Evolutionary conservation across 2,797 vertebrate genomes (phyloP).

Genomic region (Thaleichthys pacificus): DNA sequence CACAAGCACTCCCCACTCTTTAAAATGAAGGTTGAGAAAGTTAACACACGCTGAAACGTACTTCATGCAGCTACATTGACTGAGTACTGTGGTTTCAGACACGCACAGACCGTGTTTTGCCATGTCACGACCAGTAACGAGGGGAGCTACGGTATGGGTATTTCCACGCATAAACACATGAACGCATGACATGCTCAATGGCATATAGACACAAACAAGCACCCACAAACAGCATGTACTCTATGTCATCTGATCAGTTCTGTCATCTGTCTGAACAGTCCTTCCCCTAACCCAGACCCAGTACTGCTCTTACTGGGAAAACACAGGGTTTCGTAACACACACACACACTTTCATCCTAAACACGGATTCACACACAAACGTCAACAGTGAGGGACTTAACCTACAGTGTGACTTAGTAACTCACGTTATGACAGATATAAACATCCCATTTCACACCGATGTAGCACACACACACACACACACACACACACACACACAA

Average conservation of each 20-base stretch:
- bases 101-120: constrained; percentile 2
- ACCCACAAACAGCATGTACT: constrained; percentile 69
- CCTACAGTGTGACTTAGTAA: background rate
- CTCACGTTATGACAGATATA: background rate
- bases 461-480: background rate
- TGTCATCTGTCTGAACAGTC: constrained; percentile 72
- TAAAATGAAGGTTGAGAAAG: too few relatives aligned
- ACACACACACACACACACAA: constrained; percentile 6
- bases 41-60: too few relatives aligned
- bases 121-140: too few relatives aligned
- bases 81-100: too few relatives aligned
- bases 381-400: background rate
- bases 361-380: background rate
- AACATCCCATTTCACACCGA: background rate
- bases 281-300: constrained; percentile 56
- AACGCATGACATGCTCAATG: constrained; percentile 27
- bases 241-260: constrained; percentile 42
- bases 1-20: too few relatives aligned
- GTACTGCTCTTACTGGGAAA: constrained; percentile 44
- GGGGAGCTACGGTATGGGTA: background rate
- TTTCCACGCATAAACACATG: background rate
- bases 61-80: too few relatives aligned
- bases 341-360: background rate
- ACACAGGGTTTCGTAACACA: constrained; percentile 60
- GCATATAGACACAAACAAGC: constrained; percentile 40